Base-by-base conservation (phyloP, 53 echinoderm and acorn worm species). In the Arbacia lixula region DNA sequence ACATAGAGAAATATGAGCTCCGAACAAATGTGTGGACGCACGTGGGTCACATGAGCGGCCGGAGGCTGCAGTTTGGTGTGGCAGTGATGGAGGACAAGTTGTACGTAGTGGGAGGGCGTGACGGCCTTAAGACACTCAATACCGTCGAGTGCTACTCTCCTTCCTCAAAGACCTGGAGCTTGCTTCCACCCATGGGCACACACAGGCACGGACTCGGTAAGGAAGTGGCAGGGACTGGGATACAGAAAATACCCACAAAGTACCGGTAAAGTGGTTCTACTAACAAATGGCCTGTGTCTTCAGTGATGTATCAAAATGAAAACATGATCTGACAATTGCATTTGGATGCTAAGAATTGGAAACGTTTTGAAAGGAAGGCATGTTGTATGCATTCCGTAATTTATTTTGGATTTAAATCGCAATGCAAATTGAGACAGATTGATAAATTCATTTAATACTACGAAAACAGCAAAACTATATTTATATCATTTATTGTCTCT, bases 131-230 rank as follows among this genome's bases (percentile, higher is more conserved):
- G 85, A 99, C 99, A 5, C 83, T 99, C 3, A 99, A 99, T 76
- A 92, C 95, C 30, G 99, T 99, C 35, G 99, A 99, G 71, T 95
- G 99, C 71, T 92, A 90, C 53, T 86, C 86, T 51, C 94, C 99
- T 0, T 83, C 84, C 34, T 87, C 88, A 12, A 95, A 91, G 72
- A 89, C 90, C 24, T 99, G 99, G 99, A 92, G 79, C 53, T 88
- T 91, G 86, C 81, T 95, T 58, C 91, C 99, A 9, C 88, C 95
- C 10, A 99, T 99, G 99, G 95, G 90, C 5, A 99, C 99, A 26
- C 99, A 99, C 63, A 84, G 99, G 63, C 99, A 99, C 68, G 99
- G 99, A 25, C 86, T 99, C 21, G 99, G 99, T 99, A 55, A 94
- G 88, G 9, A 17, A 53, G 31, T 33, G 31, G 0, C 60, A 93